Evolutionary conservation across 2,888 invertebrate genomes (phyloP), one percentile per base, ranked within the genome.

Genomic region (Nowickia ferox): DNA sequence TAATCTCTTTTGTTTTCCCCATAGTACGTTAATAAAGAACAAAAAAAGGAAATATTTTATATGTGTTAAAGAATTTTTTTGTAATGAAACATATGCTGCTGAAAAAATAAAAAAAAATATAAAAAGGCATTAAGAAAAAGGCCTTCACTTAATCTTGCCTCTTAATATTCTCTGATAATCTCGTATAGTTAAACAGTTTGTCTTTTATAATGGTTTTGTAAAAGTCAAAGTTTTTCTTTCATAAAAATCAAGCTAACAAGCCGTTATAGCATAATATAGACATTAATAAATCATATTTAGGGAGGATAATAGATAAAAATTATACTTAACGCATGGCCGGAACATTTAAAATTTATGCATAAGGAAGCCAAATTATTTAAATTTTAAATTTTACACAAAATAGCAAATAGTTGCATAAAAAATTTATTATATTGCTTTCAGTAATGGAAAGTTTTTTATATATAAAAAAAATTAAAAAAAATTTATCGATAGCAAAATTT

Each of bases 91-190:
- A 68, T 61, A 51, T 59, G 51, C 30, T 42, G 22, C 40, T 30
- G 9, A 61, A 61, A 66, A 42, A 38, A 3, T 10, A 42, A 22
- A 15, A 44, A 42, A 15, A 44, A 42, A 48, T 5, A 40, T 53
- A 17, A 75, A 44, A 30, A 6, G n/a, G 42, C n/a, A 76, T 11
- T 6, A 30, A 19, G 13, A 61, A 9, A 2, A 17, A 22, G 42
- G 15, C 74, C 74, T 81, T 75, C 61, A 63, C 59, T 40, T 75
- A 53, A 61, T 69, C 17, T 80, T 57, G 57, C 40, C 22, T 74
- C 38, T 51, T 63, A 65, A 51, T 69, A 44, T 2, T 13, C 22
- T 13, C 17, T 44, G 42, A 75, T 81, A 68, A 42, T 53, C n/a
- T 51, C 42, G 48, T 2, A 17, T 40, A 44, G 13, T 17, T 8